A percentile compares a stretch with the other conserved stretches of the same genome.
Conservation (phyloP, 2,888 invertebrate species). For the Drosophila mettleri region DNA sequence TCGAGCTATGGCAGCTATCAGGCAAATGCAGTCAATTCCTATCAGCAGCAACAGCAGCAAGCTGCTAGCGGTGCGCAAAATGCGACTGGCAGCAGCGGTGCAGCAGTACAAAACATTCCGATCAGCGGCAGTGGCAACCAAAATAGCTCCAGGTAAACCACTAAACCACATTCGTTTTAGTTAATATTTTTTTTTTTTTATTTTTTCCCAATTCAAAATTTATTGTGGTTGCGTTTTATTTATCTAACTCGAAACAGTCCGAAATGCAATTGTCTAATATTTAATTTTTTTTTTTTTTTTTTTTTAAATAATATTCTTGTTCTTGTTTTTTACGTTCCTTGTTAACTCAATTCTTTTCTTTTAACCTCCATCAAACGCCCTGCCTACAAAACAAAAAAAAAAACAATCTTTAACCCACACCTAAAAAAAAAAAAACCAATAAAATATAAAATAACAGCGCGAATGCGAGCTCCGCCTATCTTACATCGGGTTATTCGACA, state of each 20-base stretch:
- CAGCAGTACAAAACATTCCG: constrained; percentile 85
- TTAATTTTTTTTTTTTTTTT: constrained; percentile 12
- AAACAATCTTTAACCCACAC: constrained; percentile 29
- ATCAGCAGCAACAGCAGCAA: constrained; percentile 82
- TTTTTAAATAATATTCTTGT: too few relatives aligned
- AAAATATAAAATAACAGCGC: constrained; percentile 76
- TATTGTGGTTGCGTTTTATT: constrained; percentile 28
- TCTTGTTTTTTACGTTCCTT: constrained; percentile 22
- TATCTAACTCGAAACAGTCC: constrained; percentile 12
- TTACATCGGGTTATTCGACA: constrained; percentile 85
- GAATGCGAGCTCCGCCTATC: constrained; percentile 85
- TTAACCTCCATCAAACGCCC: constrained; percentile 28
- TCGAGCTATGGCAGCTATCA: constrained; percentile 84
- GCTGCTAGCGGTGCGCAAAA: constrained; percentile 71
- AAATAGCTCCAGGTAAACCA: constrained; percentile 83
- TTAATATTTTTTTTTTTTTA: neutral
- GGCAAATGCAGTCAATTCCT: constrained; percentile 84
- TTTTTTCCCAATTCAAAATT: constrained; percentile 8
- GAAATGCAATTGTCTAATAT: constrained; percentile 16
- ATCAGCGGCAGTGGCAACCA: constrained; percentile 83
- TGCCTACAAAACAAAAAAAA: constrained; percentile 3
- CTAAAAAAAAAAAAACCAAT: neutral
- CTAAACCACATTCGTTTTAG: neutral
- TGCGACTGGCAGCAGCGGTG: constrained; percentile 72
- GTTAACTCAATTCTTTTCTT: constrained; percentile 36